Base-by-base conservation (phyloP, 2,888 invertebrate genomes). In the Ceriagrion tenellum region DNA sequence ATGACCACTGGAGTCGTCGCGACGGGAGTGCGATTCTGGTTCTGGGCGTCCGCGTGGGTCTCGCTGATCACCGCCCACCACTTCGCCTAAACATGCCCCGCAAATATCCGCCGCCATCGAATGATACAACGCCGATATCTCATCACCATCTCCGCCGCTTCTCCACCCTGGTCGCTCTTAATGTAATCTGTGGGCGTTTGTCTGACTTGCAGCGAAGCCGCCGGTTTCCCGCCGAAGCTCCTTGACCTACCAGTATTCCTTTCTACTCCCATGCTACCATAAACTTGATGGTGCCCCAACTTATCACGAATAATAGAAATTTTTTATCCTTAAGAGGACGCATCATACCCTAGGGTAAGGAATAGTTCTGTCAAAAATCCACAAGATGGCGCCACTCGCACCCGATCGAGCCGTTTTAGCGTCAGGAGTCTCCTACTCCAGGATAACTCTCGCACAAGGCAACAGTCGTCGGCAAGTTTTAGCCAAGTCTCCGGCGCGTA, bases 41-140 rank as follows among this genome's bases (percentile, higher is more conserved):
- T 63, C 47, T 93, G 93, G 93, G 69, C 30, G 2, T 6, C 74
- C 93, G 69, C 69, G 93, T 93, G 93, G 69, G 69, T 69, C 47
- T 35, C 30, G 20, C 91, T 40, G 26, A 30, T 69, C 69, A 23
- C 93, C 69, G 63, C 93, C 93, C 93, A 93, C 93, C 26, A 26
- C 69, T 69, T 30, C 47, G 63, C 63, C 23, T 63, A 26, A 91
- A 69, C 47, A 93, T 81, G 81, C 93, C 93, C 69, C 40, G 93
- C 69, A 93, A 93, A 93, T 91, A 69, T 93, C 47, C n/a, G 35
- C 93, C 47, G 47, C 93, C 93, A 8, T 47, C 47, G n/a, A 93
- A 55, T 93, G 93, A 74, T 69, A 74, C 74, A 69, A 63, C 63
- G 16, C 69, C 63, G 69, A 69, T 69, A 93, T 93, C 93, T n/a